Percentiles rank a stretch among this genome's conserved stretches.
These are phyloP conservation scores for Drosophila lacicola DNA, from an alignment of 2,888 invertebrate species.

Conservation along the genomic window DNA sequence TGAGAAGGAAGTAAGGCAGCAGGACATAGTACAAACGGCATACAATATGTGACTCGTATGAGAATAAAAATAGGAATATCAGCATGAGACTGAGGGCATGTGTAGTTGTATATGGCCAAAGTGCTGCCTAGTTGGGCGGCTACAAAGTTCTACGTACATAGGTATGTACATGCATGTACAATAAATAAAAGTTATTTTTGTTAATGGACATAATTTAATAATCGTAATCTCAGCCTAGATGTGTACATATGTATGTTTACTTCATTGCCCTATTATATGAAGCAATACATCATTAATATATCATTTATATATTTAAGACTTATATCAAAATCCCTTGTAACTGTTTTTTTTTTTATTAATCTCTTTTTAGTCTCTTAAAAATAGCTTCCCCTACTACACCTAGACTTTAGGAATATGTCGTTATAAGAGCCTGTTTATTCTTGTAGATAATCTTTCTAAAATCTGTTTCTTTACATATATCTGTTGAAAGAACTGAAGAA, in stretches of 20 bases:
- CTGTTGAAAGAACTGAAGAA: neutral
- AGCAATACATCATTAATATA: neutral
- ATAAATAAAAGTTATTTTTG: neutral
- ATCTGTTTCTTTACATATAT: too few species aligned
- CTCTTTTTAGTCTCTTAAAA: too few species aligned
- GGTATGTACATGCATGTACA: neutral
- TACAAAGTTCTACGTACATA: neutral
- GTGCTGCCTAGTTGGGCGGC: constrained; percentile 1
- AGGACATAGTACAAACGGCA: constrained; percentile 35
- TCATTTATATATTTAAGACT: too few species aligned
- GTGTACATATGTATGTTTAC: neutral
- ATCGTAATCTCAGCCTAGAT: neutral
- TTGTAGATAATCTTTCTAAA: too few species aligned
- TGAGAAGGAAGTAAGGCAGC: constrained; percentile 29
- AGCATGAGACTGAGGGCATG: neutral
- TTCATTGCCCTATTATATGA: neutral
- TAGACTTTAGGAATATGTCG: too few species aligned
- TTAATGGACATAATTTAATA: constrained; percentile 19
- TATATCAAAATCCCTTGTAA: neutral
- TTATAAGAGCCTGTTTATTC: too few species aligned
- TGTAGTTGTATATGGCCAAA: constrained; percentile 5
- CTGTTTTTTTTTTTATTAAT: too few species aligned
- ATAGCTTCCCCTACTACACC: too few species aligned
- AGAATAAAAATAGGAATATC: constrained; percentile 14
- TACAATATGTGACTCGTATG: constrained; percentile 12